A percentile compares a stretch with the other conserved stretches of the same genome.
phyloP scores from a whole-genome alignment of 2,888 invertebrate genomes.

The Clunio marinus region DNA sequence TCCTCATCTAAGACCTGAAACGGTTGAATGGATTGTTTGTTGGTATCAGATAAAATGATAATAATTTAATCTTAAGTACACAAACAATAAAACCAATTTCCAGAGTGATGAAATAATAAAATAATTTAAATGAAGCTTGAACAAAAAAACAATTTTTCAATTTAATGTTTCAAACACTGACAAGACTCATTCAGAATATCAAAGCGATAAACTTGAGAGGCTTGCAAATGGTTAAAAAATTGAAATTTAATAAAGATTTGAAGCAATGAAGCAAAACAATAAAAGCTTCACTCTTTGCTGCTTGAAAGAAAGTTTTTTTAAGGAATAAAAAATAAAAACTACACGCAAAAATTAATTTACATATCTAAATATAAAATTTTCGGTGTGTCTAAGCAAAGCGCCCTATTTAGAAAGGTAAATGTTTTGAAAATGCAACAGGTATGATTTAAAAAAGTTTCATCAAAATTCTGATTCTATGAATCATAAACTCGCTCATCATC shows the following conservation, averaged over 20 bases:
- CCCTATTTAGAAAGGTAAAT: no score
- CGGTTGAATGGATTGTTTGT: neutral
- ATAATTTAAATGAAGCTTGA: constrained; percentile 1
- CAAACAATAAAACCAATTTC: neutral
- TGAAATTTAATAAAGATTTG: neutral
- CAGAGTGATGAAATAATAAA: constrained; percentile 9
- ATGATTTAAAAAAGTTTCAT: no score
- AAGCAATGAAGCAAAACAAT: neutral
- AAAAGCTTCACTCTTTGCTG: neutral
- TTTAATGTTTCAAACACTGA: no score
- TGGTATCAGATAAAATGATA: no score
- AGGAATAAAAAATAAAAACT: no score
- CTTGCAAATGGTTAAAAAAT: no score
- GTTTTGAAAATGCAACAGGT: no score
- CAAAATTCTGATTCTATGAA: neutral
- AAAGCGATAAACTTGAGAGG: no score
- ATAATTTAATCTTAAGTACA: neutral
- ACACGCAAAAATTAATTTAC: no score
- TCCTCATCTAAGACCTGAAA: constrained; percentile 36
- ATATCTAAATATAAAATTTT: neutral
- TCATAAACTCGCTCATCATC: neutral
- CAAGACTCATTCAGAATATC: no score
- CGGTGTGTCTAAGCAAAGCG: neutral
- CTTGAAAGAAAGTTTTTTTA: neutral
- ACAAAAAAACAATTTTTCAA: no score